Percentiles rank a stretch among this genome's conserved stretches.
Evolutionary conservation across 2,888 invertebrate genomes (phyloP).

Genomic region (Oligia strigilis): DNA sequence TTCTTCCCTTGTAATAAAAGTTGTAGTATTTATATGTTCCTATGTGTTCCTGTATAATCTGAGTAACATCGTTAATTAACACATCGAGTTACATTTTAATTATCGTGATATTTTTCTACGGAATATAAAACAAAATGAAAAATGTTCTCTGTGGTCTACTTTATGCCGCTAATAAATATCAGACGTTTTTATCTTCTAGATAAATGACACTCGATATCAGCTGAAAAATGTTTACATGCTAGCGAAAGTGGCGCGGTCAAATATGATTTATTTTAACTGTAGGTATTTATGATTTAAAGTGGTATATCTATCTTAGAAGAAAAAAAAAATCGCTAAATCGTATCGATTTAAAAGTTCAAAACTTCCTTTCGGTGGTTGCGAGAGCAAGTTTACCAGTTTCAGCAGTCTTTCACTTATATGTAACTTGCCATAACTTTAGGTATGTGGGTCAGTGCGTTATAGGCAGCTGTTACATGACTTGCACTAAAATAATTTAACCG

Average conservation of each 20-base stretch:
- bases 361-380: not conserved
- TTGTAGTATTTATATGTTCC: not conserved
- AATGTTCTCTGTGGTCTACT: conserved; percentile 1
- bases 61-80: not conserved
- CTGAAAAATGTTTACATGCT: conserved; percentile 23
- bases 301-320: not conserved
- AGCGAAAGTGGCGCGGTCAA: not conserved
- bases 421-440: not conserved
- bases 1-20: not conserved
- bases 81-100: conserved; percentile 52
- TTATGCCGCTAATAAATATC: not conserved
- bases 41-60: not conserved
- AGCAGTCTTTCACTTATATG: not conserved
- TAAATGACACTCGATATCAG: conserved; percentile 35
- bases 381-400: not conserved
- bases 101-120: conserved; percentile 17
- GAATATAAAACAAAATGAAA: conserved; percentile 13
- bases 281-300: not conserved
- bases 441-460: not conserved
- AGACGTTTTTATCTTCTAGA: conserved; percentile 14
- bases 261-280: not conserved
- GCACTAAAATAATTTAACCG: not conserved
- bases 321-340: too few species aligned
- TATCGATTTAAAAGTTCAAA: conserved; percentile 6
- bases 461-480: not conserved